These are phyloP conservation scores for Kuschelorhynchus macadamiae DNA, from an alignment of 2,888 invertebrate species.

Conservation along the genomic window DNA sequence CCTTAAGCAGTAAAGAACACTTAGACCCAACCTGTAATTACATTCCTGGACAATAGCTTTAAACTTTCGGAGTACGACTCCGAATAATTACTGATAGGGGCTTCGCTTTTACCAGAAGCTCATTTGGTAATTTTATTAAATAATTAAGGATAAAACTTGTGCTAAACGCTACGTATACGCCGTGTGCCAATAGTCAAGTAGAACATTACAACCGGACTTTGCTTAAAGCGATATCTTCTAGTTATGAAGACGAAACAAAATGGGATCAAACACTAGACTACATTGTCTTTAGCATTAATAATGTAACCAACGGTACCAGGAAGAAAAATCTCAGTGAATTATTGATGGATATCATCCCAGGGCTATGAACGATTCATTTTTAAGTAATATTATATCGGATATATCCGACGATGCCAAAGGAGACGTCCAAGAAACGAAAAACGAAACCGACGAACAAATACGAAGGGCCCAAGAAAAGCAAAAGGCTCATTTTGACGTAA, in stretches of 20 bases:
- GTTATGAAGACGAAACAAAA: neutral
- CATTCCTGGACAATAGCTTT: too few relatives aligned
- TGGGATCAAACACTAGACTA: conserved; percentile 37
- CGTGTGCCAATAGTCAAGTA: conserved; percentile 50
- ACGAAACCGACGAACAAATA: conserved; percentile 16
- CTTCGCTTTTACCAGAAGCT: conserved; percentile 47
- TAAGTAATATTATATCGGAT: conserved; percentile 21
- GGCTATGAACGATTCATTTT: conserved; percentile 28
- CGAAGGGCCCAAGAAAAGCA: conserved; percentile 15
- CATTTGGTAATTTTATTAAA: conserved; percentile 40
- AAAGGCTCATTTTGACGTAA: conserved; percentile 20
- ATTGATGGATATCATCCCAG: too few relatives aligned
- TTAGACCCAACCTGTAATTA: too few relatives aligned
- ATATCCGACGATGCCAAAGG: neutral
- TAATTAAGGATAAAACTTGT: conserved; percentile 7
- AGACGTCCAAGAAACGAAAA: neutral
- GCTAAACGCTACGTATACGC: conserved; percentile 39
- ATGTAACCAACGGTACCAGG: conserved; percentile 30
- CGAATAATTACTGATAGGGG: conserved; percentile 52
- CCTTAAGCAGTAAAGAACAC: too few relatives aligned
- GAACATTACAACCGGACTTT: conserved; percentile 26
- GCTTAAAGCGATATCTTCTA: too few relatives aligned
- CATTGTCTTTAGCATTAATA: conserved; percentile 42
- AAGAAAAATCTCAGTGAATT: conserved; percentile 35
- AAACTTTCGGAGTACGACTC: conserved; percentile 35